Base-by-base conservation (phyloP, 2,797 vertebrate genomes). In the Notoglanidium macrostoma region DNA sequence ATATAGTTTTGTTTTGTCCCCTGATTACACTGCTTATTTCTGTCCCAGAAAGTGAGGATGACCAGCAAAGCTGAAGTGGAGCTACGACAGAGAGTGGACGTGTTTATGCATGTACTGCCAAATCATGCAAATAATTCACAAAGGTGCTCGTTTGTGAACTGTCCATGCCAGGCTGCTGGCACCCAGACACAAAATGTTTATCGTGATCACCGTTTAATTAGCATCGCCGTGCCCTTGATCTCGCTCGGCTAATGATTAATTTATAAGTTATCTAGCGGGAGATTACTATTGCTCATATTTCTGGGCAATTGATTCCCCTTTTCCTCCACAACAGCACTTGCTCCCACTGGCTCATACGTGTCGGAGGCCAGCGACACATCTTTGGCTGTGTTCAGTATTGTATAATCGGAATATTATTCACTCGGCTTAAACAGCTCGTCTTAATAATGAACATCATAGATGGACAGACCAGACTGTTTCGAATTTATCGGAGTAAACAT, bases 231-330 rank as follows among this genome's bases (percentile, higher is more conserved):
- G 82, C 83, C 88, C 68, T 88, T 90, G 86, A 90, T 91, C 88
- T 89, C 55, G 61, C 76, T 84, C 9, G 81, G 83, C 87, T 82
- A 59, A 89, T 90, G 78, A 87, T 85, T 78, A 90, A 90, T 92
- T 83, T 79, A 89, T 83, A 77, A 68, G 54, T 72, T 84, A 85
- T 84, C 57, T 55, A 78, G 84, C 67, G 65, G 76, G 90, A 85
- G 68, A 84, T 85, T 85, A 83, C 83, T 67, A 80, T 90, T 83
- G 74, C 79, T 87, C 86, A 89, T 89, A 89, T 91, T 91, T 89
- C 63, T 63, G 72, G 81, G 59, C 85, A 87, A 90, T 87, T 85
- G 83, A 86, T 90, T 90, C 85, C 77, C 21, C 15, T 67, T 74
- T 86, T 59, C 72, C 35, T 54, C 59, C 81, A 85, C 73, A 59